Base-by-base conservation (phyloP, 2,797 vertebrate genomes). In the Hippopotamyrus pictus region DNA sequence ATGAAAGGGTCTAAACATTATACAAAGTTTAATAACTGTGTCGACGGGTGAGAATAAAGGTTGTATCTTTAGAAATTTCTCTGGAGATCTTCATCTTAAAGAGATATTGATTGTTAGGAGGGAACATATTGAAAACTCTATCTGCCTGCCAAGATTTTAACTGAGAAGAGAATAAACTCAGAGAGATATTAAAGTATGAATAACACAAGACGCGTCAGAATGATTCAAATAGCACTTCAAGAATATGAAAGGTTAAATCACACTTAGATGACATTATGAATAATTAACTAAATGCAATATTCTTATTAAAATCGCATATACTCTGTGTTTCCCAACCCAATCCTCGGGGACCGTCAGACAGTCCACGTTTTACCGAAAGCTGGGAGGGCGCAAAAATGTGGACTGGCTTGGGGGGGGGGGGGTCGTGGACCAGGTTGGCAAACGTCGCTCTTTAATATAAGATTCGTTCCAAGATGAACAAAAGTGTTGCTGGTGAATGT, bases 161-260 rank as follows among this genome's bases (percentile, higher is more conserved):
- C 33, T 44, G 37, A 19, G 12, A 79, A 19, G 73, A 79, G 37
- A 79, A 79, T 79, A 44, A 79, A 17, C 37, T 17, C 33, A 19
- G 17, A 79, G 37, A 79, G 37, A 79, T 79, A 79, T 79, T 79
- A 79, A 41, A 79, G 14, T 19, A 79, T 79, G 41, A 79, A 44
- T 44, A 79, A 79, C 37, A 44, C 6, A 41, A 79, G 41, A n/a
- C 7, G 33, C 17, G 14, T 44, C 14, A 79, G 12, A 44, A n/a
- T 19, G 17, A 44, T 79, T 79, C 73, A 79, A 79, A 79, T 79
- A 79, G 37, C 17, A 44, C 6, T 79, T 41, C 33, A 79, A 41
- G 37, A 44, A 79, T 44, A 79, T 79, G 73, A 79, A 79, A 44
- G 73, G 73, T 79, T 79, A 76, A 79, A 44, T 79, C 73, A 79